phyloP scores from a whole-genome alignment of 1,140 invertebrate species.

The Helicoverpa zea region DNA sequence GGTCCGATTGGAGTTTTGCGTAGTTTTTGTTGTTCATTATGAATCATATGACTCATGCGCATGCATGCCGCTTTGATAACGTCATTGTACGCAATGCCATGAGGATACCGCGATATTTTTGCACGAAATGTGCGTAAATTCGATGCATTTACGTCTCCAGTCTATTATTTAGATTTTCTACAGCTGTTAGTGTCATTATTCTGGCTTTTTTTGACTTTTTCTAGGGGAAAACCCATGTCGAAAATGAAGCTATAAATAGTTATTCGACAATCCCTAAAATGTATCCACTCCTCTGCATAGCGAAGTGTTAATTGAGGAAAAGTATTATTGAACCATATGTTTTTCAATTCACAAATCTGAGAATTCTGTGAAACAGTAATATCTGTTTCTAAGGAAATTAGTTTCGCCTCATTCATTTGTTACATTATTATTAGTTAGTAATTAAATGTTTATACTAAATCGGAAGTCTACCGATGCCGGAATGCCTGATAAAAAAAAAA shows the following conservation, averaged over 20 bases:
- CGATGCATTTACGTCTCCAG: too few relatives aligned
- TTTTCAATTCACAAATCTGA: too few relatives aligned
- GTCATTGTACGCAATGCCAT: conserved; percentile 22
- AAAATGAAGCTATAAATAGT: too few relatives aligned
- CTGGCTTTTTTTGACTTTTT: too few relatives aligned
- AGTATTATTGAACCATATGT: too few relatives aligned
- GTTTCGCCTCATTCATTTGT: not conserved
- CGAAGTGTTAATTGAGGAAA: too few relatives aligned
- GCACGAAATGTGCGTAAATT: not conserved
- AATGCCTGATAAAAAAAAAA: not conserved
- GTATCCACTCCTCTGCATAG: too few relatives aligned
- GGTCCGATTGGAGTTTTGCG: conserved; percentile 35
- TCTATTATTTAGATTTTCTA: not conserved
- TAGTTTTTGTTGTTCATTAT: conserved; percentile 43
- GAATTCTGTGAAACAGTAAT: not conserved
- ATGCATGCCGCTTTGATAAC: conserved; percentile 27
- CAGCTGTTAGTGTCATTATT: not conserved
- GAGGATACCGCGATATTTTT: not conserved
- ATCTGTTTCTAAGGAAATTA: not conserved
- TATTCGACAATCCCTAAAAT: too few relatives aligned
- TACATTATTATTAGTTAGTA: not conserved
- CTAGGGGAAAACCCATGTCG: too few relatives aligned
- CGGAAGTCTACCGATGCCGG: not conserved
- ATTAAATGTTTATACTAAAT: not conserved
- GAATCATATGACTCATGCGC: conserved; percentile 46